Base-by-base conservation (phyloP, 2,888 invertebrate species). In the Meghimatium bilineatum region DNA sequence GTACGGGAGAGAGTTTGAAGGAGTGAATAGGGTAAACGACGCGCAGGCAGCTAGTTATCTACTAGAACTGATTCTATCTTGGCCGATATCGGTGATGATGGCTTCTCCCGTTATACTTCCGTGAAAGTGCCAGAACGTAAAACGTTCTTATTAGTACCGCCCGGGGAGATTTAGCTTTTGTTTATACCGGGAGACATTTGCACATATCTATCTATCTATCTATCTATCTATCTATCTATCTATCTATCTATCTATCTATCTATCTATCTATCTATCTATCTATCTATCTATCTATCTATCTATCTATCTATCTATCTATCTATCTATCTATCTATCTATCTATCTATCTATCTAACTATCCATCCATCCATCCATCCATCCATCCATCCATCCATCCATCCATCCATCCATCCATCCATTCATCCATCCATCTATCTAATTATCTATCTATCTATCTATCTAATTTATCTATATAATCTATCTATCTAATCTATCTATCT, bases 241-340 rank as follows among this genome's bases (percentile, higher is more conserved):
- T 67, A 67, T 67, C 67, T 67, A 67, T 67, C 67, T 67, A 67
- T 67, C 67, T 67, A 67, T 67, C 67, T 67, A 67, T 67, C 60
- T 60, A 60, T 60, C 67, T 67, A 67, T 67, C 67, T 67, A 67
- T 67, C 67, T 67, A 67, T 67, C 67, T 67, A 67, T 67, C 67
- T 67, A 67, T 67, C 67, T 67, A 67, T 67, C 67, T 67, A 67
- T 67, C 67, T 67, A 67, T 67, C 67, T 67, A 67, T 67, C 60
- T 60, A 60, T 60, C 60, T 34, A 32, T 32, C 34, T 34, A 32
- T 32, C 34, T 34, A 32, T 60, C 60, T 60, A 67, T 67, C 67
- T 67, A 67, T 67, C 67, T 67, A 67, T 67, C 67, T 67, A 67
- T 67, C 67, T 67, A 32, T 67, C 67, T 67, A 67, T 67, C 32